phyloP scores from a whole-genome alignment of 2,797 vertebrate genomes.

The Capromys pilorides region DNA sequence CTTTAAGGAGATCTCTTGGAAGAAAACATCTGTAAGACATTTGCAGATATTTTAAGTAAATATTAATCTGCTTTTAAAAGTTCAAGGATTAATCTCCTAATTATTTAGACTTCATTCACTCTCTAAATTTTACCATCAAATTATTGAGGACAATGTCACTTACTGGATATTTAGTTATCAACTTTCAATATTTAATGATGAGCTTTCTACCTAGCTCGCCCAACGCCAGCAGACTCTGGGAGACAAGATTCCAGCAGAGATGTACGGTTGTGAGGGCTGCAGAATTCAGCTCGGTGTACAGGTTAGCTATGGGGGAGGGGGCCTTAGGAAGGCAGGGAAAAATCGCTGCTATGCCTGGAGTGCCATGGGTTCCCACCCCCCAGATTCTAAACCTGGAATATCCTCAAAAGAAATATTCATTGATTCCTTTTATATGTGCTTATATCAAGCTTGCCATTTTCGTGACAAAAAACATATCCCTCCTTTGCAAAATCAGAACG shows the following conservation, averaged over 20 bases:
- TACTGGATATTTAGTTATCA: neutral
- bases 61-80: constrained; percentile 19
- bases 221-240: neutral
- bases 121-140: constrained; percentile 3
- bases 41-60: constrained; percentile 16
- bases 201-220: neutral
- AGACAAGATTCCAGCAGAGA: neutral
- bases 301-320: neutral
- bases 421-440: neutral
- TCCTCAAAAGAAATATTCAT: neutral
- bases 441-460: neutral
- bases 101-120: neutral
- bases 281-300: neutral
- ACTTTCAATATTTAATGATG: neutral
- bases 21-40: neutral
- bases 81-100: neutral
- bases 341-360: too few relatives aligned
- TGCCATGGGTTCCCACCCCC: fast-evolving
- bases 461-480: neutral
- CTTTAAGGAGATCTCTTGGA: neutral
- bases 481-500: constrained; percentile 53
- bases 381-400: neutral
- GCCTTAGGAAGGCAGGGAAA: neutral
- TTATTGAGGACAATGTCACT: neutral
- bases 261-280: neutral